Percentiles rank a stretch among this genome's conserved stretches.
phyloP scores from a whole-genome alignment of 2,113 vertebrate genomes.

The Polyodon spathula region DNA sequence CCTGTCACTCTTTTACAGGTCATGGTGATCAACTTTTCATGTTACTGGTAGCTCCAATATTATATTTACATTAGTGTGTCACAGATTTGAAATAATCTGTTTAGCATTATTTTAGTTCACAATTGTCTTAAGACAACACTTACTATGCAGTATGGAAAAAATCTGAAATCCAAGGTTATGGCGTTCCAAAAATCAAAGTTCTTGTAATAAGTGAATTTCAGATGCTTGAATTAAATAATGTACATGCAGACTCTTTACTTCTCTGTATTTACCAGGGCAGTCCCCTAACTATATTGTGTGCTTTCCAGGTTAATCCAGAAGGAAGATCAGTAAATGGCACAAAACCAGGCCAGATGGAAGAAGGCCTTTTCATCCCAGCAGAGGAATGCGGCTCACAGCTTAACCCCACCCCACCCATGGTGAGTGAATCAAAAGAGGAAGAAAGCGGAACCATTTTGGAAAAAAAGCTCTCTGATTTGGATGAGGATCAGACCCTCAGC shows the following conservation, averaged over 20 bases:
- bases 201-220: no score
- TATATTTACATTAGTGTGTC: no score
- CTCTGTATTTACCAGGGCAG: background rate
- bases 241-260: constrained; percentile 6
- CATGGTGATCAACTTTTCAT: no score
- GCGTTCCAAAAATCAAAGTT: no score
- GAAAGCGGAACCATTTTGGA: constrained; percentile 51
- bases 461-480: constrained; percentile 54
- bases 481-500: constrained; percentile 43
- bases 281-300: constrained; percentile 16
- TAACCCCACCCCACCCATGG: constrained; percentile 42
- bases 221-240: no score
- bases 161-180: no score
- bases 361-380: constrained; percentile 56
- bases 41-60: no score
- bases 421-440: constrained; percentile 30
- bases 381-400: constrained; percentile 64
- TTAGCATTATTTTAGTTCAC: no score
- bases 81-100: no score
- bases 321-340: constrained; percentile 73
- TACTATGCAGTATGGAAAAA: no score
- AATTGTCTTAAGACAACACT: no score
- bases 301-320: constrained; percentile 51
- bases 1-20: no score
- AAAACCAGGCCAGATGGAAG: constrained; percentile 75